Evolutionary conservation across 2,888 invertebrate species (phyloP).

Genomic region (Scaptomyza reducta): DNA sequence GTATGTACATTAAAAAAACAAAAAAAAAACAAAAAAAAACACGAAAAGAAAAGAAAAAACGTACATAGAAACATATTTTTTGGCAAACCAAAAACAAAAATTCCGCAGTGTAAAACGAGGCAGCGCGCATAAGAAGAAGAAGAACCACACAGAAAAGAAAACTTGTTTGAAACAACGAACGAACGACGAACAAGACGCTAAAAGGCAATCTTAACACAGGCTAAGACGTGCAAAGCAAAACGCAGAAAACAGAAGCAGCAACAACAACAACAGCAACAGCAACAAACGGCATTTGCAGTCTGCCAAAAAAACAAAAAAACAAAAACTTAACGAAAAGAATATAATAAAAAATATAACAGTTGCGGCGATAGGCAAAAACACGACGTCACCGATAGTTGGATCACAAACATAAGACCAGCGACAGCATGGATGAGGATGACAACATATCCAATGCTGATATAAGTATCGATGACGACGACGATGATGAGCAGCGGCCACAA

Average conservation of each 20-base stretch:
- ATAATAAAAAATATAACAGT: conserved; percentile 5
- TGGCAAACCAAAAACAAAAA: conserved; percentile 28
- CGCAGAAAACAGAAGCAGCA: conserved; percentile 36
- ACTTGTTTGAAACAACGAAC: conserved; percentile 74
- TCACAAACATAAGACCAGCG: conserved; percentile 44
- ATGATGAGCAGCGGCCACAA: conserved; percentile 32
- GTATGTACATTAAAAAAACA: conserved; percentile 4
- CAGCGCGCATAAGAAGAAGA: conserved; percentile 51
- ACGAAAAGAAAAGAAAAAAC: conserved; percentile 8
- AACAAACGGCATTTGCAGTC: conserved; percentile 56
- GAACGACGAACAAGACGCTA: conserved; percentile 58
- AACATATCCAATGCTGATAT: conserved; percentile 76
- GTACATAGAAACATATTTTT: conserved; percentile 28
- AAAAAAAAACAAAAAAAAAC: conserved; percentile 3
- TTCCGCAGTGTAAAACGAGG: conserved; percentile 60
- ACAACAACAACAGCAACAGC: conserved; percentile 19
- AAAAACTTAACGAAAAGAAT: background rate
- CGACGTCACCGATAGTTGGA: conserved; percentile 70
- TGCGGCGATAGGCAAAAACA: conserved; percentile 11
- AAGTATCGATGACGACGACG: conserved; percentile 71
- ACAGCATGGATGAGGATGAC: conserved; percentile 81
- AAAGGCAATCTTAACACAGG: conserved; percentile 57
- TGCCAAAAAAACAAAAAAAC: conserved; percentile 14
- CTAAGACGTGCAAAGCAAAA: conserved; percentile 51
- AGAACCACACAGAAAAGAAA: conserved; percentile 71